Base-by-base conservation (phyloP, 2,888 invertebrate genomes). In the Drosophila borealis region DNA sequence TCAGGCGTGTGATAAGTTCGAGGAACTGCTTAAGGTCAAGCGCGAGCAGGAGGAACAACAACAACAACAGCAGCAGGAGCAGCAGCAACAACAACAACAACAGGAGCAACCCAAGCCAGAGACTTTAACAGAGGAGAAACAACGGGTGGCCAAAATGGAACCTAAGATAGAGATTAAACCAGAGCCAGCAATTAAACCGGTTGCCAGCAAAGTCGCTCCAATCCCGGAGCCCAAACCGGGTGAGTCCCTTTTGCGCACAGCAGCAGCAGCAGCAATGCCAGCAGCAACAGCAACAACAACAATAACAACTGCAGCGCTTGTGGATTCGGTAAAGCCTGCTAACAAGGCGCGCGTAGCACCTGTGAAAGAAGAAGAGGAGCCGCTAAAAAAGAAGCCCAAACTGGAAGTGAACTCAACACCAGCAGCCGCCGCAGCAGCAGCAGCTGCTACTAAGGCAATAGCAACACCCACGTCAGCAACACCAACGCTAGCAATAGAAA, bases 1-100 rank as follows among this genome's bases (percentile, higher is more conserved):
- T 55, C 87, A 90, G 59, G 90, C 90, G 3, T 84, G 84, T 14
- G 89, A 90, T 53, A 89, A 88, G 36, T 89, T 89, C 21, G 90
- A 90, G 36, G 90, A 88, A 21, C 70, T 90, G 70, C 54, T 86
- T 0, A 81, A 83, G 63, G 75, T 86, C 1, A 87, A 86, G 46
- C 74, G 73, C 0, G 85, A 87, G 25, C 72, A 79, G 34, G 74
- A 78, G 14, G 76, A 73, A 17, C 68, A 70, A 8, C 55, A 55
- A 10, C 70, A 65, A 1, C 63, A 63, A 0, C 48, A 48, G 3
- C 39, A 67, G 8, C 44, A 48, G 4, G 44, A 70, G 6, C 14
- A 39, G 9, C 39, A 39, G 3, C 39, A 14, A 8, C 44, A 63
- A 13, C 29, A 57, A 1, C 29, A 50, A 6, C 50, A 34, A 13